Base-by-base conservation (phyloP, 2,113 vertebrate genomes). In the Fulmarus glacialis region DNA sequence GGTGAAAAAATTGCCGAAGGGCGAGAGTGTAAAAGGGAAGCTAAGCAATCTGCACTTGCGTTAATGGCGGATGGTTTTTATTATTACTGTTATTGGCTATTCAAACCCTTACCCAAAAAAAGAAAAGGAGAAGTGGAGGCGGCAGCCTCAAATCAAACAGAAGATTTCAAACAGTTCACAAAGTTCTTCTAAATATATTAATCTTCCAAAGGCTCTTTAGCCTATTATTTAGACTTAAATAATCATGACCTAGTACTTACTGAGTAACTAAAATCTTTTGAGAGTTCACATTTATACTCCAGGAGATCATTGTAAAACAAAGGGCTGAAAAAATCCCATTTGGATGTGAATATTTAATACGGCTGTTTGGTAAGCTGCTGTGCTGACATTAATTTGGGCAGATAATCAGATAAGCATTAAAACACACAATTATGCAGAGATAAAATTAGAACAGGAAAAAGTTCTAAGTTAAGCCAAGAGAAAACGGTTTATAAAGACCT, bases 371-470 rank as follows among this genome's bases (percentile, higher is more conserved):
- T 85, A 95, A 92, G 60, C 87, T 92, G 80, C 80, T 85, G 56
- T 3, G 2, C 53, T 82, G 87, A 80, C 66, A 74, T 77, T 79
- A 82, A 88, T 93, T 95, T 80, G 62, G 36, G 45, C 45, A 91
- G 73, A 91, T 92, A 97, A 92, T 94, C 81, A 91, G 83, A 34
- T 89, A 91, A 90, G 59, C 75, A 93, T 91, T 94, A 95, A 89
- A 95, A 43, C 59, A 89, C 66, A 67, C 47, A 68, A 80, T 89
- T 95, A 93, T 66, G 62, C 50, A 91, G 62, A 85, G 66, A 73
- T 82, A 91, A 91, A 95, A 91, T 95, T 87, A 89, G 89, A 87
- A 58, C 12, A 73, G 53, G 53, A 66, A 90, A 88, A 83, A 58
- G 13, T 74, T 95, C 45, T 47, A 73, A 75, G 32, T 74, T 88